Conservation (phyloP, 2,888 invertebrate species). For the Sthenelais limicola region DNA sequence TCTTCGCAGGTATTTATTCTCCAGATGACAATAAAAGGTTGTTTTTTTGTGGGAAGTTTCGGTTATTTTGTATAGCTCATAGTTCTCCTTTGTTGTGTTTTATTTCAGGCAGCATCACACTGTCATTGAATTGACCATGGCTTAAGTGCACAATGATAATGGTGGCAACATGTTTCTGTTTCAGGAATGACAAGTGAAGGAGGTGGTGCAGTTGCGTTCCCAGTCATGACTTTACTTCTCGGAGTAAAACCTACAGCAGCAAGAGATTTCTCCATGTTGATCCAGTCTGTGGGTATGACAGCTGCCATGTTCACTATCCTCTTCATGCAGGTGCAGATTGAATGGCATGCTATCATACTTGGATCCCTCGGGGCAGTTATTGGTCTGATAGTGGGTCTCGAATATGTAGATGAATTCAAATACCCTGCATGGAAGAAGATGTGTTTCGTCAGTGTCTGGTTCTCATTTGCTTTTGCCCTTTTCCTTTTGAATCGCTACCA, state of each 20-base stretch:
- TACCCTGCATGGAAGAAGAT: slow-evolving; percentile 63
- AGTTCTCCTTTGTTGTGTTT: background rate
- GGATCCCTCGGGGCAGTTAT: slow-evolving; percentile 55
- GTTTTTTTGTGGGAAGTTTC: background rate
- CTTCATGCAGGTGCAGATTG: slow-evolving; percentile 57
- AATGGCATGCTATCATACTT: slow-evolving; percentile 9
- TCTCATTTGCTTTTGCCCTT: slow-evolving; percentile 64
- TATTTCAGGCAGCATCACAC: no score
- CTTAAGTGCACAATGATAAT: background rate
- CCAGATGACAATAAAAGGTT: background rate
- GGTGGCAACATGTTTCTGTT: slow-evolving; percentile 37
- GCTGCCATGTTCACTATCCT: slow-evolving; percentile 62
- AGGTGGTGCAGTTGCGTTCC: slow-evolving; percentile 51
- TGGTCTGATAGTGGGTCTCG: slow-evolving; percentile 63
- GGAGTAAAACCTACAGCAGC: slow-evolving; percentile 44
- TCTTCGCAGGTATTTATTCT: slow-evolving; percentile 57
- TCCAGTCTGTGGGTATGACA: slow-evolving; percentile 60
- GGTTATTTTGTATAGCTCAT: background rate
- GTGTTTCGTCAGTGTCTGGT: slow-evolving; percentile 67
- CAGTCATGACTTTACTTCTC: slow-evolving; percentile 51
- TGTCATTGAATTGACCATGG: no score
- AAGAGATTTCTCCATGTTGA: slow-evolving; percentile 50
- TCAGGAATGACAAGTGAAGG: slow-evolving; percentile 53
- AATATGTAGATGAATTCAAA: slow-evolving; percentile 58
- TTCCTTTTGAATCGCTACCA: slow-evolving; percentile 62